Evolutionary conservation across 37 sponge, comb jelly and placozoan species (phyloP).

Genomic region (Ephydatia muelleri): DNA sequence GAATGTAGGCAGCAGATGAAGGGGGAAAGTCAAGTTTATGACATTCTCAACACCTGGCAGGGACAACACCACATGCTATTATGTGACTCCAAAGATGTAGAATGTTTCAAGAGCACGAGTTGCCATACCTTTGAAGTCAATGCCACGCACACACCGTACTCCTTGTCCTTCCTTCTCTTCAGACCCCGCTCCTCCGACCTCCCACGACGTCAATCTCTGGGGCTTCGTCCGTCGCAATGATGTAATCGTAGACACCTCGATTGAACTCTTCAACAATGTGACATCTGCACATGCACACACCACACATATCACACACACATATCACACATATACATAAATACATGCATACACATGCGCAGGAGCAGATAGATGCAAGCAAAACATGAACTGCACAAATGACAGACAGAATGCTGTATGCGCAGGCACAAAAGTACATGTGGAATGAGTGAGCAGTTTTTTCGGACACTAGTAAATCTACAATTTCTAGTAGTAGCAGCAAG

Average conservation of each 20-base stretch:
- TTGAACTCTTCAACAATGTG: conserved; percentile 94
- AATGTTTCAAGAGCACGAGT: not conserved
- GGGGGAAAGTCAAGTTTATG: conserved; percentile 96
- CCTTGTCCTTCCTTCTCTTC: conserved; percentile 79
- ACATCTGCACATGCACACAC: conserved; percentile 46
- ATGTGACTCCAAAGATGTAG: not conserved
- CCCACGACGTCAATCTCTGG: not conserved
- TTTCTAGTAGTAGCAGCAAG: no score
- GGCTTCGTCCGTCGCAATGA: conserved; percentile 93
- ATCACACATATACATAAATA: not conserved
- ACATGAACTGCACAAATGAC: not conserved
- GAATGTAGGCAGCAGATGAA: conserved; percentile 80
- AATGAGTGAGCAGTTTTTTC: not conserved
- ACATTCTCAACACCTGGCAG: conserved; percentile 89
- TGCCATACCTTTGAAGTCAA: conserved; percentile 87
- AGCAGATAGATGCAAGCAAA: not conserved
- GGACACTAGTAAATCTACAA: no score
- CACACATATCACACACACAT: no score
- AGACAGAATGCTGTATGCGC: no score
- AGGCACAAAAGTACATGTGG: not conserved
- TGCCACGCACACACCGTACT: conserved; percentile 90
- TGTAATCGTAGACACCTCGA: conserved; percentile 92
- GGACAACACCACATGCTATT: not conserved
- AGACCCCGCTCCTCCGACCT: not conserved
- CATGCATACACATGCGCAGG: not conserved